phyloP scores from a whole-genome alignment of 2,113 vertebrate genomes.

The Panthera leo region DNA sequence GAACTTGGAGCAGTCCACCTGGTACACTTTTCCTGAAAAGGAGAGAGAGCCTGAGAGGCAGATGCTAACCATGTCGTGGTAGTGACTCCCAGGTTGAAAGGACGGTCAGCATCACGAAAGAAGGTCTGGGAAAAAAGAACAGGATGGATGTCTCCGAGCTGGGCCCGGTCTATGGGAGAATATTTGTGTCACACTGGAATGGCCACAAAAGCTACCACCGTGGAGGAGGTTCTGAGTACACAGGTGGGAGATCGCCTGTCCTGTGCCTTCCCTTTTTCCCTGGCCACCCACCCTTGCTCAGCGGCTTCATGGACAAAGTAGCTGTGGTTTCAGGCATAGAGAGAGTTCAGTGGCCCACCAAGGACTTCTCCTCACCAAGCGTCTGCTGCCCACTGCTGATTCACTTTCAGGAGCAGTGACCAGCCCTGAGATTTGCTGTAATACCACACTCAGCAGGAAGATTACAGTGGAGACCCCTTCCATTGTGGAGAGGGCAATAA shows the following conservation, averaged over 20 bases:
- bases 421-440: not conserved
- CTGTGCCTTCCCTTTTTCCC: not conserved
- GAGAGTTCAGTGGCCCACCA: not conserved
- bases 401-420: not conserved
- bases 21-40: not conserved
- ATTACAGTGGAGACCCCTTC: not conserved
- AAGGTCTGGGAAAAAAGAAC: not conserved
- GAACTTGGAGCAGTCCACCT: not conserved
- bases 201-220: not conserved
- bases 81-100: not conserved
- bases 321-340: not conserved
- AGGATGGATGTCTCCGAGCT: not conserved
- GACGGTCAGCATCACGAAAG: not conserved
- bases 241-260: not conserved
- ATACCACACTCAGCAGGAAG: not conserved
- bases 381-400: not conserved
- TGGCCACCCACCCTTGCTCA: not conserved
- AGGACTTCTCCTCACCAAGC: not conserved
- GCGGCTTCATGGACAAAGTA: not conserved
- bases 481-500: not conserved
- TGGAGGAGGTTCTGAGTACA: not conserved
- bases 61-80: too few species aligned
- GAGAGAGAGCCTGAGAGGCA: not conserved
- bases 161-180: not conserved
- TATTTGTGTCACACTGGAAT: not conserved